These are phyloP conservation scores for Cataglyphis hispanica DNA, from an alignment of 1,140 invertebrate species.

Conservation along the genomic window DNA sequence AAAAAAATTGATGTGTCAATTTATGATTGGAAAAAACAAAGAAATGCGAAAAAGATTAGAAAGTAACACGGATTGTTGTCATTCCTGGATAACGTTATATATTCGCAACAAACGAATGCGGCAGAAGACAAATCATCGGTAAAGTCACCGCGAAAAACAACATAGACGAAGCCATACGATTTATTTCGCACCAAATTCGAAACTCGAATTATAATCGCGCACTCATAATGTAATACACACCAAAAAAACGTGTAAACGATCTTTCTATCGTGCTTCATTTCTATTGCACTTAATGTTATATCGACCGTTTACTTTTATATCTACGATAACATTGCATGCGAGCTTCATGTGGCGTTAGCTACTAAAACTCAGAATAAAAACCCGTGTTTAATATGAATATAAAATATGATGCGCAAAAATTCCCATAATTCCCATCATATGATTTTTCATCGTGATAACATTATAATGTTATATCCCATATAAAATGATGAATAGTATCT, in stretches of 20 bases:
- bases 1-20: conserved; percentile 29
- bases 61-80: conserved; percentile 29
- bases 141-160: conserved; percentile 5
- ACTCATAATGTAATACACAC: not conserved
- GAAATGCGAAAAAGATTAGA: not conserved
- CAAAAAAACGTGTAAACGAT: conserved; percentile 1
- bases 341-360: conserved; percentile 2
- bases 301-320: not conserved
- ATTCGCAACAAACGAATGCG: conserved; percentile 3
- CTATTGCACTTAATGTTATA: not conserved
- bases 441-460: not conserved
- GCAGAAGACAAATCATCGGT: not conserved
- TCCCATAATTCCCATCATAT: not conserved
- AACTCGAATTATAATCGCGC: conserved; percentile 17
- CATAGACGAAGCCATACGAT: conserved; percentile 33
- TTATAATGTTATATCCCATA: not conserved
- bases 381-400: not conserved
- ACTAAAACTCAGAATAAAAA: conserved; percentile 1
- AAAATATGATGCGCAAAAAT: not conserved
- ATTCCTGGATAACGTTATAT: conserved; percentile 1
- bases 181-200: conserved; percentile 34
- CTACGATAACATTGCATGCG: conserved; percentile 3
- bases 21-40: not conserved
- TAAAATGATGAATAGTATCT: too few relatives aligned
- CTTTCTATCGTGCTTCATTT: not conserved